A percentile compares a stretch with the other conserved stretches of the same genome.
Evolutionary conservation across 2,888 invertebrate species (phyloP).

Genomic region (Drosophila tripunctata): DNA sequence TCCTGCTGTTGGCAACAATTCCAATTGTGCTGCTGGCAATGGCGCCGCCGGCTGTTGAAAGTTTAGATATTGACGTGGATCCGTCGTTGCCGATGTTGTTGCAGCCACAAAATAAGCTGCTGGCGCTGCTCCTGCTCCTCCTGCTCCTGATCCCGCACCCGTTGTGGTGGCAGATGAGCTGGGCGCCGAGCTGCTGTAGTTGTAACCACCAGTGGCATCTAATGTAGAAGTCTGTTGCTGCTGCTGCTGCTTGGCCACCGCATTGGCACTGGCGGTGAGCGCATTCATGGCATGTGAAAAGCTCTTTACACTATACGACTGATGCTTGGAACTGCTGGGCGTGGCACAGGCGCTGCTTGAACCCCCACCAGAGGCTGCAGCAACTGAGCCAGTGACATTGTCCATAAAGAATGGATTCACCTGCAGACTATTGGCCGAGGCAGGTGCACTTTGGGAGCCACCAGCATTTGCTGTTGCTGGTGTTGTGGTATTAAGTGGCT

Average conservation of each 20-base stretch:
- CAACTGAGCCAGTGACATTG: slow-evolving; percentile 30
- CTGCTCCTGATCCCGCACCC: slow-evolving; percentile 3
- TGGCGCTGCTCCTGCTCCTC: slow-evolving; percentile 32
- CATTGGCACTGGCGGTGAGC: slow-evolving; percentile 73
- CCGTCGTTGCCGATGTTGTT: slow-evolving; percentile 47
- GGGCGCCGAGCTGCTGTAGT: slow-evolving; percentile 77
- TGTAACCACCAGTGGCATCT: slow-evolving; percentile 55
- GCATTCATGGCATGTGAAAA: slow-evolving; percentile 82
- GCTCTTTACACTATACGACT: slow-evolving; percentile 82
- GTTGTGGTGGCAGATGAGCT: slow-evolving; percentile 49
- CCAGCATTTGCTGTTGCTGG: slow-evolving; percentile 65
- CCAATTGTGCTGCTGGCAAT: slow-evolving; percentile 66
- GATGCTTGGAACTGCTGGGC: slow-evolving; percentile 81
- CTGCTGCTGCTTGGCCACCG: slow-evolving; percentile 54
- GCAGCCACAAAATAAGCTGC: slow-evolving; percentile 58
- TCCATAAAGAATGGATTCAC: slow-evolving; percentile 83
- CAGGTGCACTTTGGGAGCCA: slow-evolving; percentile 81
- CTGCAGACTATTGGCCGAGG: slow-evolving; percentile 81
- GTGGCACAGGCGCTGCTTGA: slow-evolving; percentile 74
- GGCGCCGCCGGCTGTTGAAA: slow-evolving; percentile 76
- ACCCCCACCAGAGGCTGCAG: slow-evolving; percentile 12
- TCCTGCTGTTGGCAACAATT: slow-evolving; percentile 53
- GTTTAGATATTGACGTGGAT: slow-evolving; percentile 76
- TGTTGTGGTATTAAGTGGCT: slow-evolving; percentile 83
- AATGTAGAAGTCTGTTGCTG: slow-evolving; percentile 33